Base-by-base conservation (phyloP, 2,888 invertebrate species). In the Zaprionus obscuricornis region DNA sequence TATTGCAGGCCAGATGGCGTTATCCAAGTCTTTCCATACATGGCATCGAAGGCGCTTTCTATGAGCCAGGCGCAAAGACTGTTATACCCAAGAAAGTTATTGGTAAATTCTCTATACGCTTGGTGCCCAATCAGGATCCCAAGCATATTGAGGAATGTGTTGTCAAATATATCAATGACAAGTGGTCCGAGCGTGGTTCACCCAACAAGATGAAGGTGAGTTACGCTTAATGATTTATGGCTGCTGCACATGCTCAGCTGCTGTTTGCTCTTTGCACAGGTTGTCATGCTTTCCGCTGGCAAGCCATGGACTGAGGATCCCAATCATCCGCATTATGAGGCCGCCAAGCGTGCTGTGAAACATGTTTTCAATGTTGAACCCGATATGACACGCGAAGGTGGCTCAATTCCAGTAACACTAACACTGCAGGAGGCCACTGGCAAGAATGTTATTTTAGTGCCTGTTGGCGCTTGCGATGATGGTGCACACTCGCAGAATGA, bases 401-500 rank as follows among this genome's bases (percentile, higher is more conserved):
- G 99, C 11, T 97, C 97, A 34, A 99, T 99, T 90, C 99, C 99
- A 1, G 96, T 99, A 59, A 98, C 99, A 40, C 92, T 99, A 69
- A 97, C 97, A 33, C 93, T 99, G 88, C 95, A 96, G 91, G 95
- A 98, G 90, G 95, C 96, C 6, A 97, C 97, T 50, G 95, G 96
- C 0, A 96, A 96, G 89, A 98, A 97, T 91, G 98, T 98, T 42
- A 92, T 99, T 87, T 92, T 99, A 66, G 92, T 99, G 73, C 99
- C 99, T 1, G 95, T 99, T 89, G 99, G 99, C 40, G 94, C 96
- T 50, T 85, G 86, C 55, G 98, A 99, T 91, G 99, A 99, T 91
- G 98, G 98, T 81, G 98, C 99, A 59, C 99, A 99, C 92, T 98
- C 98, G 8, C 97, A 99, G 91, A 99, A 99, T 91, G 99, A 99